These are phyloP conservation scores for Ecliptopera silaceata DNA, from an alignment of 2,888 invertebrate genomes.

Conservation along the genomic window DNA sequence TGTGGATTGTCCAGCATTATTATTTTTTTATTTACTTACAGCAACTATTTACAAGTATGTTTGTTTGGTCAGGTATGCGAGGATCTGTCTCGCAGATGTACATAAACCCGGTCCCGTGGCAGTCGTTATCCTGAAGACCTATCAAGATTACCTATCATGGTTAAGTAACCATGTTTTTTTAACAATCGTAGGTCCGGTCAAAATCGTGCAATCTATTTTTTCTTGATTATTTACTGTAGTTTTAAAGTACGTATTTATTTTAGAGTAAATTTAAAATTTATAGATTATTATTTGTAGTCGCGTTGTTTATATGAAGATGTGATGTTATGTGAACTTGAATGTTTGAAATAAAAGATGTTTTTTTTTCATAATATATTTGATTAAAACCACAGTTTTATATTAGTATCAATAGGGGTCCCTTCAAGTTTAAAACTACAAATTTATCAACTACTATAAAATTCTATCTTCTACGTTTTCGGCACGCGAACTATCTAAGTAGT, in stretches of 20 bases:
- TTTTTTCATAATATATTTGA: constrained; percentile 37
- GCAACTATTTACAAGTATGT: not conserved
- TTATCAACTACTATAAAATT: constrained; percentile 36
- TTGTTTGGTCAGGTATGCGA: constrained; percentile 80
- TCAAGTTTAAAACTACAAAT: constrained; percentile 49
- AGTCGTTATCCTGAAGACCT: constrained; percentile 61
- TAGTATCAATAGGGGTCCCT: constrained; percentile 60
- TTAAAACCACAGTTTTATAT: constrained; percentile 36
- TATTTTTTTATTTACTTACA: too few species aligned
- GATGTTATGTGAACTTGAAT: constrained; percentile 32
- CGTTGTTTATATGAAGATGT: constrained; percentile 42
- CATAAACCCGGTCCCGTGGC: constrained; percentile 87
- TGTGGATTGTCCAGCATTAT: too few species aligned
- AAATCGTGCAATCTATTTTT: constrained; percentile 33
- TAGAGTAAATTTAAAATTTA: constrained; percentile 42
- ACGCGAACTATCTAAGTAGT: constrained; percentile 29
- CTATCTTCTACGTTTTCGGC: constrained; percentile 28
- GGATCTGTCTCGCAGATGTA: constrained; percentile 85
- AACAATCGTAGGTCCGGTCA: constrained; percentile 29
- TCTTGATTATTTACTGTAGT: constrained; percentile 30
- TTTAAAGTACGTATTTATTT: constrained; percentile 48
- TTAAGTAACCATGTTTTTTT: constrained; percentile 20
- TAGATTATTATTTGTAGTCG: constrained; percentile 41
- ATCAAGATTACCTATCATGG: constrained; percentile 1
- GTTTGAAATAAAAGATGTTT: constrained; percentile 51